Evolutionary conservation across 2,113 vertebrate species (phyloP), one percentile per base, ranked within the genome.

Genomic region (Thunnus thynnus): DNA sequence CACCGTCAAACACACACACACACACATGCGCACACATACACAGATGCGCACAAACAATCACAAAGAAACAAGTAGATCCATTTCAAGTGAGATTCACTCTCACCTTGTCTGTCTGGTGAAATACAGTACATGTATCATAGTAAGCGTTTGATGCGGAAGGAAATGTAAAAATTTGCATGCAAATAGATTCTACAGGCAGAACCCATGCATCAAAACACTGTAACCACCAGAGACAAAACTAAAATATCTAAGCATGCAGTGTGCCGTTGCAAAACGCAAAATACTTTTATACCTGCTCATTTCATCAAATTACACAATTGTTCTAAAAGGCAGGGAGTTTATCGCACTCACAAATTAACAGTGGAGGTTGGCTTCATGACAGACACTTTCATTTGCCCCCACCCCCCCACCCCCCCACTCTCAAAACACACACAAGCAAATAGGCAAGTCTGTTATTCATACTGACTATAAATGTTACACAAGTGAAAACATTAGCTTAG

Each of bases 91-190:
- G 85, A 89, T 87, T 85, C 89, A 69, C 80, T 84, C 86, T 83
- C 88, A 82, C 78, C 84, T 78, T 84, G 86, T 87, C 85, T 87
- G 77, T 86, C 58, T 79, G 41, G 20, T 71, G 84, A 83, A 82
- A 91, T 84, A 82, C 87, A 89, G 69, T 83, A 76, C 87, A 92
- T 89, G 89, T 86, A 85, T 89, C 85, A 90, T 65, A 86, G 83
- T 84, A 83, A 88, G 81, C 73, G 76, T 91, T 83, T 90, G 88
- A 93, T 86, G 89, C 65, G 54, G 25, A 80, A 77, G 83, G 85
- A 87, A 89, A 86, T 86, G 90, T 86, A 90, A 87, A 92, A 90
- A 93, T 91, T 86, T 94, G 90, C 93, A 93, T 92, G 88, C 86
- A 92, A 94, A 93, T 92, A 89, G 91, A 91, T 86, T 94, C 73